These are phyloP conservation scores for Sebastes itinus DNA, from an alignment of 2,797 vertebrate genomes.

Conservation along the genomic window DNA sequence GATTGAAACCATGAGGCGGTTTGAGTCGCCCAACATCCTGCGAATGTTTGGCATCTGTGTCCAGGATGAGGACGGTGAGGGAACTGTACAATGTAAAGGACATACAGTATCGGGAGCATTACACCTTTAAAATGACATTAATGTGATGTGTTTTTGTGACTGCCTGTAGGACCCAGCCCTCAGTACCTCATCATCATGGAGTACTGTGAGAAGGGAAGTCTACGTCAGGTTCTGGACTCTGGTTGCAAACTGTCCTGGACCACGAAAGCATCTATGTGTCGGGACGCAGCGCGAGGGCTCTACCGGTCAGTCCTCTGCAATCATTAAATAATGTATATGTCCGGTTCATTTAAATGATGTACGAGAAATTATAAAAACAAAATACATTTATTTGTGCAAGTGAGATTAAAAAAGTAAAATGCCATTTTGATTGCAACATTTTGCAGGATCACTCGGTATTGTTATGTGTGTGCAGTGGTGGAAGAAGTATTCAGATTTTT, in stretches of 20 bases:
- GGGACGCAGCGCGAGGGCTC: constrained; percentile 86
- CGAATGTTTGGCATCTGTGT: constrained; percentile 92
- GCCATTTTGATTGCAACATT: too few relatives aligned
- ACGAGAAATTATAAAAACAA: neutral
- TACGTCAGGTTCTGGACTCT: constrained; percentile 84
- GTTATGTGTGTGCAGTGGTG: neutral
- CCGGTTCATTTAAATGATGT: neutral
- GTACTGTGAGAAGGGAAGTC: constrained; percentile 87
- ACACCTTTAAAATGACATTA: neutral
- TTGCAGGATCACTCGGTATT: neutral
- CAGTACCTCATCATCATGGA: constrained; percentile 90
- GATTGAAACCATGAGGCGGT: constrained; percentile 86
- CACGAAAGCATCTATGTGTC: constrained; percentile 80
- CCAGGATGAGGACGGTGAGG: constrained; percentile 80
- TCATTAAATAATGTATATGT: neutral
- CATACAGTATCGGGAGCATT: neutral
- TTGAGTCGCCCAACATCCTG: constrained; percentile 90
- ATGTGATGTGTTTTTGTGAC: neutral
- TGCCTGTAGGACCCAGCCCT: constrained; percentile 73
- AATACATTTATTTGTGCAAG: neutral
- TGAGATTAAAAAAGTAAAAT: neutral
- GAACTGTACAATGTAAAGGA: neutral
- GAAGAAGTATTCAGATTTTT: neutral
- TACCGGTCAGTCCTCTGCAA: constrained; percentile 83
- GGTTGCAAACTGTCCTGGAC: constrained; percentile 73